Conservation (phyloP, 2,113 vertebrate genomes). For the Nycticorax nycticorax region DNA sequence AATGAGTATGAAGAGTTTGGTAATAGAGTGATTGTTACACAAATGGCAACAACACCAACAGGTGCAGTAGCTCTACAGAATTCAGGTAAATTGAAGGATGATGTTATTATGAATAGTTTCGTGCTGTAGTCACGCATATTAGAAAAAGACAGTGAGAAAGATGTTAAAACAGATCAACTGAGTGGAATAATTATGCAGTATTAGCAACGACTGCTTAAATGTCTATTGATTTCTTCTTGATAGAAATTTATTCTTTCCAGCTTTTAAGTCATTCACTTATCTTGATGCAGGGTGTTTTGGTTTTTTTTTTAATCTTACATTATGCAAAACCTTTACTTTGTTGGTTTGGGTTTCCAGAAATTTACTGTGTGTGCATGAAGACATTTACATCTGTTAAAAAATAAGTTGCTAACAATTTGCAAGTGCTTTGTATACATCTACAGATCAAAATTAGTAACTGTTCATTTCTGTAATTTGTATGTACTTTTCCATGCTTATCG, state of each 20-base stretch:
- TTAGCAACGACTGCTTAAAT: not conserved
- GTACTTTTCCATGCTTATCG: not conserved
- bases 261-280: not conserved
- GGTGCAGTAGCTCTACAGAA: constrained; percentile 82
- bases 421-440: not conserved
- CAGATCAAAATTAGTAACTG: not conserved
- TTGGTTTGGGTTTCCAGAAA: not conserved
- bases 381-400: not conserved
- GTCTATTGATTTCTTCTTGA: not conserved
- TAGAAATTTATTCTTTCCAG: not conserved
- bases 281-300: not conserved
- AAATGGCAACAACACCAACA: constrained; percentile 86
- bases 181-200: not conserved
- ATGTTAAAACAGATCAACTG: not conserved
- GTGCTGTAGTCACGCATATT: not conserved
- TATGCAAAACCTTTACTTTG: not conserved
- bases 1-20: constrained; percentile 87
- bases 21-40: constrained; percentile 87
- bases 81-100: constrained; percentile 79
- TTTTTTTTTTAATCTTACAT: not conserved
- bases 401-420: not conserved
- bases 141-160: not conserved
- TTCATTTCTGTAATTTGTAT: not conserved
- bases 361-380: not conserved
- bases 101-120: not conserved